Conservation (phyloP, 2,888 invertebrate species). For the Philhelius pedissequus region DNA sequence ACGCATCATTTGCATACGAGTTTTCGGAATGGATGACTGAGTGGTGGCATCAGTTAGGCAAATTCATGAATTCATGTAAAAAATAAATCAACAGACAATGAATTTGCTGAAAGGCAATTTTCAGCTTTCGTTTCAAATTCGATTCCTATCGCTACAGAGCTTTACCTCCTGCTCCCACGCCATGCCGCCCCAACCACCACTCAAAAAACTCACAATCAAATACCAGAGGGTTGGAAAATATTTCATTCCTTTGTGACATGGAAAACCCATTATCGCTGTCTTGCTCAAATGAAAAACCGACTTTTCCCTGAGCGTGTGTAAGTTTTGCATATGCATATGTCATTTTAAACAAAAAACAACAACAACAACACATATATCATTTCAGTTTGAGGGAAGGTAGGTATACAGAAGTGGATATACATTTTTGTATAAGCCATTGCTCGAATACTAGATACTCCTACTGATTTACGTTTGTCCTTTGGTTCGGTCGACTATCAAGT, state of each 20-base stretch:
- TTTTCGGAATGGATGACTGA: background rate
- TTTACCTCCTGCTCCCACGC: background rate
- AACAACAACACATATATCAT: background rate
- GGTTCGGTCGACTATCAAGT: conserved; percentile 19
- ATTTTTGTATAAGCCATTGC: conserved; percentile 7
- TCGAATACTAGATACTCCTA: background rate
- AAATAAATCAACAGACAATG: conserved; percentile 66
- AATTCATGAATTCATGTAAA: conserved; percentile 14
- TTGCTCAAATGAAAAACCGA: conserved; percentile 52
- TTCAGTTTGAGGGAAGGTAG: background rate
- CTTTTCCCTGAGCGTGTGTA: conserved; percentile 19
- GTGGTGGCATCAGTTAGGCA: background rate
- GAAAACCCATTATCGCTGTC: conserved; percentile 76
- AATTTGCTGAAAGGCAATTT: conserved; percentile 68
- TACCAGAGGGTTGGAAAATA: conserved; percentile 45
- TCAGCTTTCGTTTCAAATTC: conserved; percentile 49
- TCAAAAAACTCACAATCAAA: conserved; percentile 5
- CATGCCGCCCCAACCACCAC: background rate
- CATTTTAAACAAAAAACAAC: conserved; percentile 4
- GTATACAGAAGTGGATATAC: conserved; percentile 1
- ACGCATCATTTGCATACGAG: background rate
- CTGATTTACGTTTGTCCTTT: conserved; percentile 47
- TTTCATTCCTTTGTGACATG: conserved; percentile 75
- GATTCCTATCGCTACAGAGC: conserved; percentile 37
- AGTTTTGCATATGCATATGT: conserved; percentile 59